A percentile compares a stretch with the other conserved stretches of the same genome.
These are phyloP conservation scores for Orchesellides sinensis DNA, from an alignment of 2,888 invertebrate genomes.

Conservation along the genomic window DNA sequence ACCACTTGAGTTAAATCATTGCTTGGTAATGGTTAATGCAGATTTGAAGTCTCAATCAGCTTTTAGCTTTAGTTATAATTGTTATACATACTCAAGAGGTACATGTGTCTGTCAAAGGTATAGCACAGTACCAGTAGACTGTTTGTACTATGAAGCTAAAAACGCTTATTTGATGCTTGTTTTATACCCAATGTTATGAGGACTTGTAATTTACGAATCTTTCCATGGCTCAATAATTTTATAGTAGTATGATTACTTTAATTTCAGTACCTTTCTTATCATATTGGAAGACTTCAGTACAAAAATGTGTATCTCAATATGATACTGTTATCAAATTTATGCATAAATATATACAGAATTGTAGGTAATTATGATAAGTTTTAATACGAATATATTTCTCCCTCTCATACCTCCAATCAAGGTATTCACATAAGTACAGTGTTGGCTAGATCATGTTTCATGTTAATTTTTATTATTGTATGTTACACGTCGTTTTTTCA, in stretches of 20 bases:
- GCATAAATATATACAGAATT: conserved; percentile 23
- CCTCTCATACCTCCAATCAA: conserved; percentile 19
- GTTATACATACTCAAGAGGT: neutral
- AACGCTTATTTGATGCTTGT: neutral
- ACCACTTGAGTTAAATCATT: no score
- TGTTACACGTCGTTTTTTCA: neutral
- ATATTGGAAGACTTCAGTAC: conserved; percentile 33
- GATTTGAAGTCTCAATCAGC: neutral
- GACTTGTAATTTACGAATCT: conserved; percentile 26
- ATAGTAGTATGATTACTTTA: conserved; percentile 58
- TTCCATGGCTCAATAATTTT: conserved; percentile 65
- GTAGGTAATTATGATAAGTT: conserved; percentile 17
- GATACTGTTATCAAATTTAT: conserved; percentile 1
- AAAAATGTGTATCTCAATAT: conserved; percentile 1
- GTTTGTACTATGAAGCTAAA: conserved; percentile 1
- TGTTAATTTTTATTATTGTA: neutral
- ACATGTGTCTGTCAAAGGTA: conserved; percentile 1
- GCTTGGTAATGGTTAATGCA: no score
- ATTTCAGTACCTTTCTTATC: conserved; percentile 55
- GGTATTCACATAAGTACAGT: neutral
- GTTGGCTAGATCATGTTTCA: conserved; percentile 7
- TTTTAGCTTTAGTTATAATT: neutral
- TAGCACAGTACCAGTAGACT: neutral
- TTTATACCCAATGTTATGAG: neutral
- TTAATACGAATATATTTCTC: conserved; percentile 4